Evolutionary conservation across 2,888 invertebrate genomes (phyloP).

Genomic region (Phlogophora meticulosa): DNA sequence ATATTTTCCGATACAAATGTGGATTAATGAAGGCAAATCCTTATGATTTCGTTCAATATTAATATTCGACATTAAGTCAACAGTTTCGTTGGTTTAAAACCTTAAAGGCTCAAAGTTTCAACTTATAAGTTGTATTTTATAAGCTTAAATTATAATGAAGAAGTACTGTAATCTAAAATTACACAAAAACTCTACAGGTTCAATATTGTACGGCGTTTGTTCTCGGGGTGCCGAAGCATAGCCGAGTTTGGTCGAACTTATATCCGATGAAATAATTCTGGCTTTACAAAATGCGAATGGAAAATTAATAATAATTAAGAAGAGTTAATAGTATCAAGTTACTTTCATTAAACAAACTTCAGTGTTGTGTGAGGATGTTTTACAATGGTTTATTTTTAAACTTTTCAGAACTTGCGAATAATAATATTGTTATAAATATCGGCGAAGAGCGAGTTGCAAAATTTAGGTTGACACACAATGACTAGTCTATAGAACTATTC

Average conservation of each 20-base stretch:
- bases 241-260: conserved; percentile 12
- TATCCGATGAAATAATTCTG: conserved; percentile 14
- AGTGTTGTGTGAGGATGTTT: no score
- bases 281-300: neutral
- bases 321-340: neutral
- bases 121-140: conserved; percentile 14
- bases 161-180: conserved; percentile 31
- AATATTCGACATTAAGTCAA: conserved; percentile 3
- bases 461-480: no score
- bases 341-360: neutral
- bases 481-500: no score
- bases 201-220: conserved; percentile 33
- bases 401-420: neutral
- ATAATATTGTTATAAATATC: no score
- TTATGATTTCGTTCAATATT: neutral
- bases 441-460: no score
- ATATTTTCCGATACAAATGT: no score
- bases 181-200: conserved; percentile 36
- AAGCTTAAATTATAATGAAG: conserved; percentile 12
- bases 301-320: neutral
- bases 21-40: neutral
- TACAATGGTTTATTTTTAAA: no score
- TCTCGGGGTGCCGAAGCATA: conserved; percentile 4
- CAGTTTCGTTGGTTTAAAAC: conserved; percentile 5
- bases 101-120: conserved; percentile 22